These are phyloP conservation scores for Scaptomyza tumidula DNA, from an alignment of 2,888 invertebrate species.

Conservation along the genomic window DNA sequence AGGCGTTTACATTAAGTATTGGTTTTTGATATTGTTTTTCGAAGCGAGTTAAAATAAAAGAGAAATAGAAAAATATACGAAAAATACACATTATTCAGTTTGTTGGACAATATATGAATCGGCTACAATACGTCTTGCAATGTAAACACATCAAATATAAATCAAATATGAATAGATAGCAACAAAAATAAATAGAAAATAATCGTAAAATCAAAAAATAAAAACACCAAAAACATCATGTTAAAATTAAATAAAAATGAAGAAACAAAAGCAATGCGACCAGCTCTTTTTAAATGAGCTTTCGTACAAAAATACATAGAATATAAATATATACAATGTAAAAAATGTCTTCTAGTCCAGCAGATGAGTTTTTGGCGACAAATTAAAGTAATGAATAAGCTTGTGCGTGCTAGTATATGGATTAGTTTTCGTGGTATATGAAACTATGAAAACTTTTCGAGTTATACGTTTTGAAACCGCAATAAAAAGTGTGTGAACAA, in stretches of 20 bases:
- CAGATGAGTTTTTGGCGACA: slow-evolving; percentile 17
- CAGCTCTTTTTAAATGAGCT: slow-evolving; percentile 21
- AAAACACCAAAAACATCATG: slow-evolving; percentile 26
- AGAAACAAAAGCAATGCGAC: slow-evolving; percentile 38
- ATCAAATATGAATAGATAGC: slow-evolving; percentile 53
- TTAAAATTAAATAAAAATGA: slow-evolving; percentile 31
- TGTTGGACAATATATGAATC: slow-evolving; percentile 69
- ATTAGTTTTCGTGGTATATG: slow-evolving; percentile 16
- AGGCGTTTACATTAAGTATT: slow-evolving; percentile 80
- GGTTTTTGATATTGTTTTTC: slow-evolving; percentile 58
- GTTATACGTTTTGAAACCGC: slow-evolving; percentile 36
- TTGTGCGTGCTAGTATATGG: slow-evolving; percentile 30
- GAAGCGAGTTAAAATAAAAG: slow-evolving; percentile 84
- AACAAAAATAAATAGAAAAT: slow-evolving; percentile 34
- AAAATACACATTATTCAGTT: slow-evolving; percentile 82
- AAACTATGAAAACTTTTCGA: slow-evolving; percentile 5
- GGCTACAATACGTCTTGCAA: slow-evolving; percentile 55
- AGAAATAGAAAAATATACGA: slow-evolving; percentile 84
- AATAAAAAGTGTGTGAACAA: slow-evolving; percentile 35
- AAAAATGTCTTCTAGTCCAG: slow-evolving; percentile 29
- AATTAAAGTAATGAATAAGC: slow-evolving; percentile 22
- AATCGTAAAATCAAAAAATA: slow-evolving; percentile 28
- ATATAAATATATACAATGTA: slow-evolving; percentile 14
- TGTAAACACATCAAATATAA: slow-evolving; percentile 47
- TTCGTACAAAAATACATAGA: slow-evolving; percentile 22